phyloP scores from a whole-genome alignment of 2,113 vertebrate genomes.

The Cisticola juncidis region DNA sequence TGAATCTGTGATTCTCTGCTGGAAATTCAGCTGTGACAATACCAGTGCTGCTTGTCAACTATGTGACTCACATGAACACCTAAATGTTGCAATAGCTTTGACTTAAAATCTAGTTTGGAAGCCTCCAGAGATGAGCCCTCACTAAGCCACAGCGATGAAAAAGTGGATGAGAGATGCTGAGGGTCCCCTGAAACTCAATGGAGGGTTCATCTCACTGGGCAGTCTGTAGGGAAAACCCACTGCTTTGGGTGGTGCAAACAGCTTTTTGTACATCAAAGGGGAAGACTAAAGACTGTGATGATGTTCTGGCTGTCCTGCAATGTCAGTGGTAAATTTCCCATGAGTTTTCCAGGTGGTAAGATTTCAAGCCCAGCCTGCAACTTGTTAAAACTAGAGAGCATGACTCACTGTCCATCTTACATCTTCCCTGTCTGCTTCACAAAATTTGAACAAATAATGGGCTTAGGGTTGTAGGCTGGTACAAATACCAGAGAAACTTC shows the following conservation, averaged over 20 bases:
- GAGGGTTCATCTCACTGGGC: background rate
- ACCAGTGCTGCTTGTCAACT: background rate
- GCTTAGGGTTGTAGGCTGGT: background rate
- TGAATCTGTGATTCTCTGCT: background rate
- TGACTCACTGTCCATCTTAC: background rate
- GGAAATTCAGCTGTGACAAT: background rate
- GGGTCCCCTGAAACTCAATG: background rate
- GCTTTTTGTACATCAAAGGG: background rate
- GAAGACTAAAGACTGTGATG: background rate
- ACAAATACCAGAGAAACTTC: background rate
- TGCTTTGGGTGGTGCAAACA: background rate
- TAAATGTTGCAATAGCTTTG: background rate
- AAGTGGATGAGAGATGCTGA: background rate
- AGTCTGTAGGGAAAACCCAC: background rate
- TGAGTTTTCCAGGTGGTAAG: background rate
- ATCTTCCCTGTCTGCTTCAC: background rate
- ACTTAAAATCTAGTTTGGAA: background rate
- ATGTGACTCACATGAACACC: background rate
- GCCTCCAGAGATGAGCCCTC: background rate
- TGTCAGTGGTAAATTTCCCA: background rate
- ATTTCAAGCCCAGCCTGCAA: background rate
- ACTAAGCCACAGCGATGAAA: background rate
- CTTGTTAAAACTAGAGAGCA: accelerated
- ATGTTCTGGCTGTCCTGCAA: background rate
- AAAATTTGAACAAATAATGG: background rate